Conservation (phyloP, 37 sponge, comb jelly and placozoan species). For the Lycopodina hypogea region DNA sequence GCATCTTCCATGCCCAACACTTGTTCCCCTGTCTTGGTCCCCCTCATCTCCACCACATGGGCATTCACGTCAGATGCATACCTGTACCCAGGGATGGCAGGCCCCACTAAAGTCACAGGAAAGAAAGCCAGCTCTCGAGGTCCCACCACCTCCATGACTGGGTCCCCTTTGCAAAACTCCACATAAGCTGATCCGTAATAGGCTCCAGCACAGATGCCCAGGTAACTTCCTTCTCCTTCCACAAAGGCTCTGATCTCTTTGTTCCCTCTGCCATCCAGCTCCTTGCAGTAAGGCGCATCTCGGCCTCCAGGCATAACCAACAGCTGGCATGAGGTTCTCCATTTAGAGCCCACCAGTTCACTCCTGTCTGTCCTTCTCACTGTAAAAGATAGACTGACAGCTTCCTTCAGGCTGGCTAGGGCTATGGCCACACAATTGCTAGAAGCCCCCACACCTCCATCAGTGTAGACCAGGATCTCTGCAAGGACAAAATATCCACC, state of each 20-base stretch:
- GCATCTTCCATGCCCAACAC: not conserved
- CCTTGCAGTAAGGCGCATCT: slow-evolving; percentile 71
- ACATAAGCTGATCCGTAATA: slow-evolving; percentile 70
- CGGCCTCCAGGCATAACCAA: slow-evolving; percentile 85
- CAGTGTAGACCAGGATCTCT: slow-evolving; percentile 67
- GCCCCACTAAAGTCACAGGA: slow-evolving; percentile 68
- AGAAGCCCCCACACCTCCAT: slow-evolving; percentile 60
- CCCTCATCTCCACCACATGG: not conserved
- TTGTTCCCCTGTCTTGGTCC: not conserved
- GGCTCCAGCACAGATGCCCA: slow-evolving; percentile 89
- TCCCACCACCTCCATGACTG: slow-evolving; percentile 59
- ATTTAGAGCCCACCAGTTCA: slow-evolving; percentile 31
- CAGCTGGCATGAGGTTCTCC: slow-evolving; percentile 15
- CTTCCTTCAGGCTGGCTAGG: slow-evolving; percentile 26
- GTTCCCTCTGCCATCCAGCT: slow-evolving; percentile 75
- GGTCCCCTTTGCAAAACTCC: slow-evolving; percentile 72
- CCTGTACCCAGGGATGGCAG: slow-evolving; percentile 64
- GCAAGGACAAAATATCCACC: not conserved
- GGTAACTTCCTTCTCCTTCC: slow-evolving; percentile 68
- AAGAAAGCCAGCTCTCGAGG: slow-evolving; percentile 71
- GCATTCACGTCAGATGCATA: slow-evolving; percentile 69
- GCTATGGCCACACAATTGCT: slow-evolving; percentile 49
- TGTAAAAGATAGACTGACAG: not conserved
- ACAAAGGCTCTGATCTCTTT: slow-evolving; percentile 65
- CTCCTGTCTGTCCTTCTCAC: slow-evolving; percentile 45